phyloP scores from a whole-genome alignment of 2,888 invertebrate species.

The Mactromeris polynyma region DNA sequence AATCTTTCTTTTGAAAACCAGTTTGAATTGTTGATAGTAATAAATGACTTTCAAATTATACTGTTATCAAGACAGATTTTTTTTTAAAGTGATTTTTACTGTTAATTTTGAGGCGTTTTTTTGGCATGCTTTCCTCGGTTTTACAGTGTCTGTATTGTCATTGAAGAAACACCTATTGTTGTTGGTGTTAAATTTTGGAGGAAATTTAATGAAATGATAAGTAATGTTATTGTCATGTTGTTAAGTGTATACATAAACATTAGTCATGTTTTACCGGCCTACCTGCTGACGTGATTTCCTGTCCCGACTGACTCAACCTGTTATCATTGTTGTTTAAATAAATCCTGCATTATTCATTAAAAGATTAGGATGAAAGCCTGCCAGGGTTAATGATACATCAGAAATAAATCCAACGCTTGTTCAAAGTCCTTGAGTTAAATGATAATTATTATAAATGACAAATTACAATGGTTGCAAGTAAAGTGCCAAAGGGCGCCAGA shows the following conservation, averaged over 20 bases:
- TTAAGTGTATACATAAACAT: neutral
- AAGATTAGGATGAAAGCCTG: neutral
- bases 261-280: neutral
- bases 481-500: too few species aligned
- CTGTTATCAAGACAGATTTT: neutral
- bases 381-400: neutral
- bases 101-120: neutral
- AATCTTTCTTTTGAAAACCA: neutral
- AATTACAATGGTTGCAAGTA: neutral
- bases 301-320: neutral
- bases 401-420: neutral
- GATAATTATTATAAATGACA: neutral
- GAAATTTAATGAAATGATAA: neutral
- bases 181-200: neutral
- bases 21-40: neutral
- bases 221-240: constrained; percentile 5
- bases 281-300: neutral
- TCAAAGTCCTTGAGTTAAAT: neutral
- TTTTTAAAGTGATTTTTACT: neutral
- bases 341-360: constrained; percentile 10
- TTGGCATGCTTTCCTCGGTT: neutral
- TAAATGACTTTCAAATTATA: neutral
- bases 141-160: neutral
- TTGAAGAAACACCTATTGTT: constrained; percentile 4
- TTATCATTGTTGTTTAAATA: constrained; percentile 3